Conservation (phyloP, 2,113 vertebrate species). For the Tetraodon nigroviridis region DNA sequence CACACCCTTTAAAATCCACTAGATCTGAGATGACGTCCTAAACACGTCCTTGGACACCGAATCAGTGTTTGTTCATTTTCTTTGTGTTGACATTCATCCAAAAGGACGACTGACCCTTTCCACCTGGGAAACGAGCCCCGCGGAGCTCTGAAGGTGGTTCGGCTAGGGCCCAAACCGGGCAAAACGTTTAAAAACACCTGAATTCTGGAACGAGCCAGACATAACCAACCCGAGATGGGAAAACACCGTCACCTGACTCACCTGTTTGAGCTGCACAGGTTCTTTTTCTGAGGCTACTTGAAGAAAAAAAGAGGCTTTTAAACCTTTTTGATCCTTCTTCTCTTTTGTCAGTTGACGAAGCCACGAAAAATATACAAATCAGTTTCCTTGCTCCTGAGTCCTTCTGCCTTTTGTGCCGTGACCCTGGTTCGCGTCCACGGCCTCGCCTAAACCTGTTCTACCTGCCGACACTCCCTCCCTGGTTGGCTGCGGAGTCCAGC, state of each 20-base stretch:
- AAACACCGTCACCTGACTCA: conserved; percentile 9
- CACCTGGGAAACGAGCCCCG: no score
- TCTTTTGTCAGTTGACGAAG: background rate
- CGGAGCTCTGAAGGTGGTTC: no score
- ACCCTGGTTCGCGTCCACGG: conserved; percentile 2
- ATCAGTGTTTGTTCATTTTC: no score
- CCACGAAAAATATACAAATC: background rate
- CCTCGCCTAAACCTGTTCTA: conserved; percentile 57
- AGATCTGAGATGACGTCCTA: no score
- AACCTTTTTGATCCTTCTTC: background rate
- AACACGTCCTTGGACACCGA: no score
- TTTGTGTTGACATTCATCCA: no score
- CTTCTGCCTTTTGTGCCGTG: conserved; percentile 14
- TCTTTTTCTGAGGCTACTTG: background rate
- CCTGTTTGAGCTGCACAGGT: background rate
- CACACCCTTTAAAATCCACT: no score
- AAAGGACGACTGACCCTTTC: no score
- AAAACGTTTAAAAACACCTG: no score
- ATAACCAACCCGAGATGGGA: background rate
- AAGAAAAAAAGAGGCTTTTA: background rate
- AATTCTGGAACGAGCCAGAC: no score
- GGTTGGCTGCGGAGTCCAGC: conserved; percentile 7
- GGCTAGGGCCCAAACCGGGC: no score
- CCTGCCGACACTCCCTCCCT: conserved; percentile 34
- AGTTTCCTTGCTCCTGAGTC: background rate